These are phyloP conservation scores for Callorhinus ursinus DNA, from an alignment of 2,113 vertebrate species.

Conservation along the genomic window DNA sequence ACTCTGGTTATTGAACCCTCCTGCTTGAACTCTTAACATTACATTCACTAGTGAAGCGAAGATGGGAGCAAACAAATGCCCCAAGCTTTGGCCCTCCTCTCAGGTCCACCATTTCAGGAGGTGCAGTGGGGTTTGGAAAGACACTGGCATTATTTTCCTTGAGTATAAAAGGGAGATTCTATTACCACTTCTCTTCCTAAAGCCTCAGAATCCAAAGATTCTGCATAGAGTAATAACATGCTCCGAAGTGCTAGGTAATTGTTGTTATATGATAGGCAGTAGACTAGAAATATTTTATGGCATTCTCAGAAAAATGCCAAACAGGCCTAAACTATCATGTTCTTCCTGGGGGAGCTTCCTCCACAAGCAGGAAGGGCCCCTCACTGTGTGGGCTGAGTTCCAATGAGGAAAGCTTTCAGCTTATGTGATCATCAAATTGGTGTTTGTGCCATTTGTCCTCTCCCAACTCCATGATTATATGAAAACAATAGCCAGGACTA, in stretches of 20 bases:
- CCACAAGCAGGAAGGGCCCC: background rate
- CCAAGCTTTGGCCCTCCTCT: background rate
- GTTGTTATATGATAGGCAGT: background rate
- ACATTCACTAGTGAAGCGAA: background rate
- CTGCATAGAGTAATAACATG: background rate
- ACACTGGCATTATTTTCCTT: background rate
- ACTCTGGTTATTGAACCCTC: background rate
- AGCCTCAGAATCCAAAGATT: background rate
- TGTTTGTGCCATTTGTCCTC: background rate
- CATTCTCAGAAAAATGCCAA: background rate
- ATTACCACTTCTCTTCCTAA: background rate
- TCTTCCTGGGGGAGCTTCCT: conserved; percentile 9
- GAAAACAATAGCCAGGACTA: conserved; percentile 40
- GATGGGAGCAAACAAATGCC: background rate
- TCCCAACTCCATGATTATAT: background rate
- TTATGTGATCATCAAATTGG: background rate
- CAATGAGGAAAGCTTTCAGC: background rate
- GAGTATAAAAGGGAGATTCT: background rate
- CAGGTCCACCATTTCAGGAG: background rate
- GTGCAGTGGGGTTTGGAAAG: background rate
- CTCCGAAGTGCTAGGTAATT: background rate
- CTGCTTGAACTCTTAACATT: background rate
- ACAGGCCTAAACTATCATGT: background rate
- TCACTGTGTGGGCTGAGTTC: background rate
- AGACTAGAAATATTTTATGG: background rate